These are phyloP conservation scores for Alloscopus bannaensis DNA, from an alignment of 2,888 invertebrate species.

Conservation along the genomic window DNA sequence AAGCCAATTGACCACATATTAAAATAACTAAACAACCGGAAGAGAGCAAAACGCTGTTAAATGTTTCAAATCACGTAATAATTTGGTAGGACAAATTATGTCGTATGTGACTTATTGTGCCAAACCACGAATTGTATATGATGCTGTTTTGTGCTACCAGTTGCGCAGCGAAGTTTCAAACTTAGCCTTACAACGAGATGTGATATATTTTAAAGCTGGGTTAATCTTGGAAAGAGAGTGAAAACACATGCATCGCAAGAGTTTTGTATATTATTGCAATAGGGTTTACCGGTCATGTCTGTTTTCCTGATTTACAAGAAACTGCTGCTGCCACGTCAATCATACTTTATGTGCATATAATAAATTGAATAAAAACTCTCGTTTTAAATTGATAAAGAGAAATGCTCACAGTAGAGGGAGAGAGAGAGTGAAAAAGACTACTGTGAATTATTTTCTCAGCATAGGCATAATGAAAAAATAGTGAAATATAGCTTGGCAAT, in stretches of 20 bases:
- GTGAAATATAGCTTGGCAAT: constrained; percentile 9
- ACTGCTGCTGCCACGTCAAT: not conserved
- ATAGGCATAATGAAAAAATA: not conserved
- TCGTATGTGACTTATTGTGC: no score
- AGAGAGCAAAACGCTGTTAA: no score
- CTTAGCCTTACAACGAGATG: not conserved
- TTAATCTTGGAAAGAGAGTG: not conserved
- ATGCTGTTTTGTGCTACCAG: no score
- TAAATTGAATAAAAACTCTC: not conserved
- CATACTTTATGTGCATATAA: not conserved
- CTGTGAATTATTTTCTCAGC: not conserved
- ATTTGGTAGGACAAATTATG: no score
- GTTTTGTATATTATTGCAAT: no score
- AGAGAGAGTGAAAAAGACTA: not conserved
- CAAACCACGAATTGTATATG: no score
- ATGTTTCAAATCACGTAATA: no score
- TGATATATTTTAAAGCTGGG: not conserved
- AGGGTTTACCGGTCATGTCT: no score
- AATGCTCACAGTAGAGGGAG: not conserved
- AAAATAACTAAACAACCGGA: no score
- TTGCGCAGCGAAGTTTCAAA: not conserved
- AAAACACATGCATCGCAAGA: not conserved
- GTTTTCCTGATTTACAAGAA: not conserved
- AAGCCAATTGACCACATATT: no score
- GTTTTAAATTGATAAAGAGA: not conserved